phyloP scores from a whole-genome alignment of 2,113 vertebrate species.

The Numida meleagris region DNA sequence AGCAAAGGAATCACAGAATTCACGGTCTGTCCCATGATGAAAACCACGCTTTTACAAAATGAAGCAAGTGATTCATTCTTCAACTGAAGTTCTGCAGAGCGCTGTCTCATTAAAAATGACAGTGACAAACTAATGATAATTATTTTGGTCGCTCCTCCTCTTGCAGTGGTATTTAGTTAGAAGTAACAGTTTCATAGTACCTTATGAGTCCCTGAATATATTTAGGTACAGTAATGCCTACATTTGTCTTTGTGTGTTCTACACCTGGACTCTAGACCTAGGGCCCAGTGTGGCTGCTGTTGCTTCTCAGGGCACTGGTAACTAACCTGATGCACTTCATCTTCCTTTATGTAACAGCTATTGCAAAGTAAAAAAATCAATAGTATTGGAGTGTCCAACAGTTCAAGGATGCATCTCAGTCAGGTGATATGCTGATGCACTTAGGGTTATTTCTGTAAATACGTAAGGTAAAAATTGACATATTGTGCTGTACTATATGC shows the following conservation, averaged over 20 bases:
- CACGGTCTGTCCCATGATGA: background rate
- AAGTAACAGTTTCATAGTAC: background rate
- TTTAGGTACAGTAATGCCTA: background rate
- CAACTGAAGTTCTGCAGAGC: background rate
- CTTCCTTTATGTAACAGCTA: background rate
- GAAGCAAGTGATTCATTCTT: background rate
- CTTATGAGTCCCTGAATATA: background rate
- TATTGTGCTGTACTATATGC: background rate
- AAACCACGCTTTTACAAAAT: background rate
- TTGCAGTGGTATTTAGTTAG: background rate
- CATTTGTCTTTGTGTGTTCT: background rate
- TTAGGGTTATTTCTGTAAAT: background rate
- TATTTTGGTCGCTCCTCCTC: slow-evolving; percentile 1
- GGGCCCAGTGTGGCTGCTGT: rapidly evolving
- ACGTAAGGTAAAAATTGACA: rapidly evolving
- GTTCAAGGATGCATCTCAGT: background rate
- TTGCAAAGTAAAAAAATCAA: background rate
- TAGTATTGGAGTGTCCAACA: background rate
- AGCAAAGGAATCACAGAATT: slow-evolving; percentile 7
- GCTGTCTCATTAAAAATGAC: background rate
- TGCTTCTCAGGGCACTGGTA: rapidly evolving
- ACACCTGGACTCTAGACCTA: rapidly evolving
- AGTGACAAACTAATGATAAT: slow-evolving; percentile 1
- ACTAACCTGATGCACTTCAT: background rate
- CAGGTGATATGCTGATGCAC: background rate